Evolutionary conservation across 2,888 invertebrate species (phyloP).

Genomic region (Caenorhabditis sp.): DNA sequence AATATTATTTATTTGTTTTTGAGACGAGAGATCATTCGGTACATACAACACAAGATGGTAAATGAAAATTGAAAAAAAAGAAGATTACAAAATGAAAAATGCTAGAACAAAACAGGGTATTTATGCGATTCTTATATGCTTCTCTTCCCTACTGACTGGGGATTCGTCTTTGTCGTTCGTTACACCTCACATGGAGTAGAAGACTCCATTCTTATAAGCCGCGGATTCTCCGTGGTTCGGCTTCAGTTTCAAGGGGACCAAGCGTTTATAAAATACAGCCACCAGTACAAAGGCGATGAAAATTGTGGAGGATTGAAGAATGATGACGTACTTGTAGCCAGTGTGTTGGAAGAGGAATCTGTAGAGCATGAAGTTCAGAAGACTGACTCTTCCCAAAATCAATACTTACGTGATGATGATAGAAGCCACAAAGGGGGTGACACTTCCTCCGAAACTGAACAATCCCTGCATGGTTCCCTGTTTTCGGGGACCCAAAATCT

Average conservation of each 20-base stretch:
- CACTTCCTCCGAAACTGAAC: slow-evolving; percentile 71
- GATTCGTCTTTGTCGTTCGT: background rate
- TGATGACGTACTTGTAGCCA: slow-evolving; percentile 70
- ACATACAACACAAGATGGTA: slow-evolving; percentile 1
- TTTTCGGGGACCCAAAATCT: slow-evolving; percentile 72
- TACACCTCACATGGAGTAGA: slow-evolving; percentile 43
- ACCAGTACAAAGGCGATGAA: slow-evolving; percentile 65
- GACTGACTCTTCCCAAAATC: background rate
- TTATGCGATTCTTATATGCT: slow-evolving; percentile 15
- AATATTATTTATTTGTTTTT: slow-evolving; percentile 13
- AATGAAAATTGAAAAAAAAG: slow-evolving; percentile 2
- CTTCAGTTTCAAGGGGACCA: slow-evolving; percentile 69
- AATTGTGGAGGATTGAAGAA: slow-evolving; percentile 61
- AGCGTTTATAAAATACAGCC: slow-evolving; percentile 62
- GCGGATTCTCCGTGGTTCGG: slow-evolving; percentile 50
- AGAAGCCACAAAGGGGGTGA: slow-evolving; percentile 71
- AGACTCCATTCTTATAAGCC: slow-evolving; percentile 56
- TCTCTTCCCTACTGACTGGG: background rate
- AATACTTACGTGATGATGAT: slow-evolving; percentile 68
- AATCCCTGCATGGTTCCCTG: slow-evolving; percentile 76
- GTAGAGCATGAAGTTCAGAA: background rate
- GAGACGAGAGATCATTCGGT: background rate
- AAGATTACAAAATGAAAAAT: slow-evolving; percentile 6
- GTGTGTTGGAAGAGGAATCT: slow-evolving; percentile 72
- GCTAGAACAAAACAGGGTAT: slow-evolving; percentile 14